These are phyloP conservation scores for Bradypodion pumilum DNA, from an alignment of 2,797 vertebrate genomes.

Conservation along the genomic window DNA sequence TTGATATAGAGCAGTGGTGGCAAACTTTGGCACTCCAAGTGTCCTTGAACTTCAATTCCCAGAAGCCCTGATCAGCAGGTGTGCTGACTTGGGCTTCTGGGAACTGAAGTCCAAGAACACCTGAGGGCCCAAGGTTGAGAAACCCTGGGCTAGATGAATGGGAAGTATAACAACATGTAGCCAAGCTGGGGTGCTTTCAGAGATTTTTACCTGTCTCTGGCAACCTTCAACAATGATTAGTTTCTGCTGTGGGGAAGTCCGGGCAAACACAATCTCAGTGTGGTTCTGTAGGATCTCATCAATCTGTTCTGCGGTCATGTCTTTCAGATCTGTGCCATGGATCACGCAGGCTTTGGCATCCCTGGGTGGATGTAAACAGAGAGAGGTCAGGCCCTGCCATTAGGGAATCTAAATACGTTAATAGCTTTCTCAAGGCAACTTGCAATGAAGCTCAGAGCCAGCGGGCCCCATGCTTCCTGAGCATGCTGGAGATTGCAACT, in stretches of 20 bases:
- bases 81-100: too few relatives aligned
- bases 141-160: neutral
- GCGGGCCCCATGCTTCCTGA: too few relatives aligned
- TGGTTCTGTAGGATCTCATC: conserved; percentile 93
- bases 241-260: conserved; percentile 92
- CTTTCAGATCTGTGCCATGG: conserved; percentile 91
- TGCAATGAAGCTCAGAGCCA: neutral
- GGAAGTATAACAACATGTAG: too few relatives aligned
- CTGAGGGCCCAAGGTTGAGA: rapidly evolving
- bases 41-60: too few relatives aligned
- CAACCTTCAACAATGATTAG: conserved; percentile 94
- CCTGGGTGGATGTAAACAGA: conserved; percentile 60
- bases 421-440: neutral
- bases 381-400: neutral
- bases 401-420: neutral
- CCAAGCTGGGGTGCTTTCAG: rapidly evolving
- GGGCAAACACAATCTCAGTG: conserved; percentile 93
- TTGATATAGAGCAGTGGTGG: too few relatives aligned
- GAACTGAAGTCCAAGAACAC: too few relatives aligned
- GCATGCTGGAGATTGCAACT: too few relatives aligned
- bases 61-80: too few relatives aligned
- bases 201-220: conserved; percentile 83
- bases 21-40: too few relatives aligned
- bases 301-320: conserved; percentile 87
- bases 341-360: conserved; percentile 94